Evolutionary conservation across 1,140 invertebrate genomes (phyloP).

Genomic region (Cotesia glomerata): DNA sequence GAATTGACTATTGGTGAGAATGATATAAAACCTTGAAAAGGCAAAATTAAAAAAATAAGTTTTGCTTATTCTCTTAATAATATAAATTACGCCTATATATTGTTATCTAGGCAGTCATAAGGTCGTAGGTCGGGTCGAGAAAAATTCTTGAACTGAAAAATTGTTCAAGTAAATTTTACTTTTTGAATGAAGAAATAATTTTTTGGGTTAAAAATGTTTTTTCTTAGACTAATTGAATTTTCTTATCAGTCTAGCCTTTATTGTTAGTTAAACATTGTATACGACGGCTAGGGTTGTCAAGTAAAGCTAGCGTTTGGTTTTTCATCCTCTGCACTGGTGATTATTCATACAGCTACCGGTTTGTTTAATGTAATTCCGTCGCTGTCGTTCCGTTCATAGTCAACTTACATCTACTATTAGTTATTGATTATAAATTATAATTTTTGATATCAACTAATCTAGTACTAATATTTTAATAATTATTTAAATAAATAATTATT

Average conservation of each 20-base stretch:
- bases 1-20: too few species aligned
- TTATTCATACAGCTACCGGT: constrained; percentile 33
- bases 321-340: constrained; percentile 26
- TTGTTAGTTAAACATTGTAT: background rate
- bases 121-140: background rate
- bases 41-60: too few species aligned
- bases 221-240: too few species aligned
- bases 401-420: constrained; percentile 3
- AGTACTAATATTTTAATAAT: too few species aligned
- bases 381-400: background rate
- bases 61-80: too few species aligned
- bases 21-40: too few species aligned
- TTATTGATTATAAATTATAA: constrained; percentile 30
- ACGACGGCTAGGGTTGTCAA: constrained; percentile 28
- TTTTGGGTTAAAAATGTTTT: too few species aligned
- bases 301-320: constrained; percentile 30
- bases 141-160: background rate
- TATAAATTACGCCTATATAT: background rate
- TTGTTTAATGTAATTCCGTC: constrained; percentile 12
- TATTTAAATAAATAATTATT: too few species aligned
- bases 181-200: too few species aligned
- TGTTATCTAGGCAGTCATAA: constrained; percentile 10
- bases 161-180: too few species aligned
- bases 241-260: too few species aligned
- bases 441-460: too few species aligned